phyloP scores from a whole-genome alignment of 2,888 invertebrate genomes.

The Himalopsyche kuldschensis region DNA sequence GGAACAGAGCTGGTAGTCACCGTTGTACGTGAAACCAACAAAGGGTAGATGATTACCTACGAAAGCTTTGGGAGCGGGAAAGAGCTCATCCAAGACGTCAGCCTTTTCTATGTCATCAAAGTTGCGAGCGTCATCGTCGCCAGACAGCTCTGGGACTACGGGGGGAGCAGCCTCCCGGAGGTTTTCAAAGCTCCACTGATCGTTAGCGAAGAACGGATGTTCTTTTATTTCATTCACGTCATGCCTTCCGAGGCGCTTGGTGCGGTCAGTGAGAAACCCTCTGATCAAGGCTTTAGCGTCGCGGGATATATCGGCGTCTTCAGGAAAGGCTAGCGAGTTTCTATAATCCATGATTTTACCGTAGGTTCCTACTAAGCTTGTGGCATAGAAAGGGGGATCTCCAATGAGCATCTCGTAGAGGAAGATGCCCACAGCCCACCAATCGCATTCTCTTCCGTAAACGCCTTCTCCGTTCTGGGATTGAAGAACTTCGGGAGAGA shows the following conservation, averaged over 20 bases:
- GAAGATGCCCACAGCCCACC: conserved; percentile 99
- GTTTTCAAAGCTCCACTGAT: conserved; percentile 97
- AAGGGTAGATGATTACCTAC: conserved; percentile 98
- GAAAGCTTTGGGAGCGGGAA: conserved; percentile 96
- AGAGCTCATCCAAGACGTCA: conserved; percentile 89
- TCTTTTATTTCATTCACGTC: conserved; percentile 93
- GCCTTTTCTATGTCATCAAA: conserved; percentile 98
- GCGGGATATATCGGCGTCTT: conserved; percentile 90
- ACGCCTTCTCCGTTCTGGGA: conserved; percentile 95
- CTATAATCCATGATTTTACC: conserved; percentile 99
- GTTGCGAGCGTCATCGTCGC: conserved; percentile 97
- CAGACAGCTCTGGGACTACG: conserved; percentile 91
- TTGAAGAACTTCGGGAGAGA: conserved; percentile 96
- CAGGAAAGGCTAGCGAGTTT: conserved; percentile 92
- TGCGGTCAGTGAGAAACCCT: conserved; percentile 91
- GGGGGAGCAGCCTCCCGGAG: conserved; percentile 93
- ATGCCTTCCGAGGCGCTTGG: conserved; percentile 83
- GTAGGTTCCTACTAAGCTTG: conserved; percentile 96
- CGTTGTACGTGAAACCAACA: conserved; percentile 96
- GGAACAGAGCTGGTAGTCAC: conserved; percentile 80
- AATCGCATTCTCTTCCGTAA: conserved; percentile 97
- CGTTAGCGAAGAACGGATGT: conserved; percentile 94
- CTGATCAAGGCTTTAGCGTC: conserved; percentile 87
- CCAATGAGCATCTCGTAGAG: conserved; percentile 98
- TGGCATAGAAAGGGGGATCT: conserved; percentile 98